Evolutionary conservation across 2,113 vertebrate species (phyloP).

Genomic region (Oryctolagus cuniculus): DNA sequence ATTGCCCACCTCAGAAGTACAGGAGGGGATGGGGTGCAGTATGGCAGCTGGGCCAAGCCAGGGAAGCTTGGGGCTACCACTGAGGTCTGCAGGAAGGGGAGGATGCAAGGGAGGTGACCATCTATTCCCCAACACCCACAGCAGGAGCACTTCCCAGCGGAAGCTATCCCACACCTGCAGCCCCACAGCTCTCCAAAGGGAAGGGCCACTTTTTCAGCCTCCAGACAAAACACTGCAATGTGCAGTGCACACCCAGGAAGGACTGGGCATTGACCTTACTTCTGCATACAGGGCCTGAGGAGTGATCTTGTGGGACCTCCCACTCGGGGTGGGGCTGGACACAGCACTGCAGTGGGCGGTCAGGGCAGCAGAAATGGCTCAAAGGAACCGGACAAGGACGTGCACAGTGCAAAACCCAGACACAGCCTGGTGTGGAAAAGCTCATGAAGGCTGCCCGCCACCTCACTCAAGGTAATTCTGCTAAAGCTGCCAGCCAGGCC

Average conservation of each 20-base stretch:
- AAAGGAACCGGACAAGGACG: too few relatives aligned
- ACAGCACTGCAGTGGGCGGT: neutral
- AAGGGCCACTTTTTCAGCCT: neutral
- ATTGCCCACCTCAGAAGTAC: neutral
- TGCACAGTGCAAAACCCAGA: neutral
- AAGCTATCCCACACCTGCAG: neutral
- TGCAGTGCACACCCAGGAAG: neutral
- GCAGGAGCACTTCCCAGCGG: neutral
- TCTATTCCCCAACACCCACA: neutral
- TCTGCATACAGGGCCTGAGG: neutral
- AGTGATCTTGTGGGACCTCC: neutral
- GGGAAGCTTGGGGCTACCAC: neutral
- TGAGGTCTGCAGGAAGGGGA: neutral
- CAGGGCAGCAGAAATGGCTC: neutral
- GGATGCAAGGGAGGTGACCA: too few relatives aligned
- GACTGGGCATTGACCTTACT: neutral
- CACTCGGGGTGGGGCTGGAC: neutral
- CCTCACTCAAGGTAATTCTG: neutral
- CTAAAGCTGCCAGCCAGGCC: neutral
- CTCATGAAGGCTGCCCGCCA: neutral
- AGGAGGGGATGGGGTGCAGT: neutral
- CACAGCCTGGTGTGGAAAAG: too few relatives aligned
- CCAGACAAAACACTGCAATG: neutral
- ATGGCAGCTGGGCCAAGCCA: fast-evolving
- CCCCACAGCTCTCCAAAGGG: neutral